phyloP scores from a whole-genome alignment of 2,113 vertebrate species.

The Gorilla gorilla region DNA sequence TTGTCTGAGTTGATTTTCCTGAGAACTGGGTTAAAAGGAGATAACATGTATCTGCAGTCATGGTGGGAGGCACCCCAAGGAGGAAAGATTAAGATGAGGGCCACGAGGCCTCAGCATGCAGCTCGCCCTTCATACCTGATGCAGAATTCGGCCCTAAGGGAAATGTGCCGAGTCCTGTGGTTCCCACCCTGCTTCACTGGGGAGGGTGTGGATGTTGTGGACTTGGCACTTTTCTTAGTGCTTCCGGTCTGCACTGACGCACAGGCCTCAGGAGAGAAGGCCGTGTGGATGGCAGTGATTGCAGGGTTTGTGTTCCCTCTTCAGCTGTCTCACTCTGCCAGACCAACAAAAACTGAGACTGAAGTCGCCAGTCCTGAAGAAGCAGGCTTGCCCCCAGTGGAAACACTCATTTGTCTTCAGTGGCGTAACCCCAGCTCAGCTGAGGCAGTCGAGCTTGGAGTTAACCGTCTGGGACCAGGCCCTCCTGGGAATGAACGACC shows the following conservation, averaged over 20 bases:
- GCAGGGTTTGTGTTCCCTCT: not conserved
- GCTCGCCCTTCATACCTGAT: rapidly evolving
- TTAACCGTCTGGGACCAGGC: conserved; percentile 84
- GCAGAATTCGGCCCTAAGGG: not conserved
- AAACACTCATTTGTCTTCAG: conserved; percentile 85
- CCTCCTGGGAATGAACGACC: conserved; percentile 73
- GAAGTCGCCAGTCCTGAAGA: conserved; percentile 82
- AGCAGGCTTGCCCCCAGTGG: conserved; percentile 82
- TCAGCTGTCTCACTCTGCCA: conserved; percentile 83
- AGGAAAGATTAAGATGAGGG: not conserved
- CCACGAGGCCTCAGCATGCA: not conserved
- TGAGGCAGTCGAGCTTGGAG: conserved; percentile 81
- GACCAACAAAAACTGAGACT: conserved; percentile 72
- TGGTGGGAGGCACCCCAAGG: not conserved
- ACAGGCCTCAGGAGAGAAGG: rapidly evolving
- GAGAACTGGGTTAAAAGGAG: not conserved
- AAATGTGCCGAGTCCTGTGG: not conserved
- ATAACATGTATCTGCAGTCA: rapidly evolving
- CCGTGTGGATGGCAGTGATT: rapidly evolving
- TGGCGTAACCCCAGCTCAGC: conserved; percentile 75
- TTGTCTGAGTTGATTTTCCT: not conserved
- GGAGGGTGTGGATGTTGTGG: not conserved
- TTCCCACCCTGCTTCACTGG: not conserved
- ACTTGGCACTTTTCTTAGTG: no score
- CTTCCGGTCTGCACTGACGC: not conserved